Base-by-base conservation (phyloP, 2,797 vertebrate species). In the Synanceia verrucosa region DNA sequence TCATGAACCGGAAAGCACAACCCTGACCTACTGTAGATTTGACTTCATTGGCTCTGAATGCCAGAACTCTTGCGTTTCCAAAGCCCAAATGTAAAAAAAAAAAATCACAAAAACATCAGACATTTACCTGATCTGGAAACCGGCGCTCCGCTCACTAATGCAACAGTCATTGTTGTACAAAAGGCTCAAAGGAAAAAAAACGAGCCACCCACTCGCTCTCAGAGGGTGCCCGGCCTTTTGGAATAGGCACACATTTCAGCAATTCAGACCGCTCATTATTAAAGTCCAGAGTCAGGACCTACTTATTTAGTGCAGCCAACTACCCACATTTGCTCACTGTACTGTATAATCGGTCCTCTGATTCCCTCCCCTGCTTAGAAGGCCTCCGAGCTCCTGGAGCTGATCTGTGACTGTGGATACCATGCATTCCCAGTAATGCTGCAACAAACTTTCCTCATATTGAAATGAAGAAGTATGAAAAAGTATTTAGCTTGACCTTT, bases 1-100 rank as follows among this genome's bases (percentile, higher is more conserved):
- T 67, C 48, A 36, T 68, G 68, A 82, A 85, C 83, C 81, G 83
- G 74, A 87, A 88, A 90, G 3, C 61, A 29, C 3, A 23, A 80
- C 86, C 64, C 81, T 62, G 86, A 86, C 78, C 82, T 77, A 77
- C 68, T 61, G 70, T 61, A 74, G 63, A 76, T 61, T 47, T 61
- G 59, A 48, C 76, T 73, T 73, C 44, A 55, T 73, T 13, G 48
- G 56, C 52, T 61, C 51, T 5, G 43, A 79, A 60, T 55, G 58
- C n/a, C 34, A 31, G 9, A 67, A 34, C 52, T 69, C 6, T n/a
- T 12, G 55, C 4, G 65, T 59, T 60, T 48, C 50, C 46, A 80
- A 74, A 79, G 48, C 33, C 57, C 37, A 65, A 12, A 33, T 58
- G n/a, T n/a, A n/a, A n/a, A n/a, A n/a, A n/a, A n/a, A n/a, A n/a